Base-by-base conservation (phyloP, 1,140 invertebrate species). In the Apis mellifera region DNA sequence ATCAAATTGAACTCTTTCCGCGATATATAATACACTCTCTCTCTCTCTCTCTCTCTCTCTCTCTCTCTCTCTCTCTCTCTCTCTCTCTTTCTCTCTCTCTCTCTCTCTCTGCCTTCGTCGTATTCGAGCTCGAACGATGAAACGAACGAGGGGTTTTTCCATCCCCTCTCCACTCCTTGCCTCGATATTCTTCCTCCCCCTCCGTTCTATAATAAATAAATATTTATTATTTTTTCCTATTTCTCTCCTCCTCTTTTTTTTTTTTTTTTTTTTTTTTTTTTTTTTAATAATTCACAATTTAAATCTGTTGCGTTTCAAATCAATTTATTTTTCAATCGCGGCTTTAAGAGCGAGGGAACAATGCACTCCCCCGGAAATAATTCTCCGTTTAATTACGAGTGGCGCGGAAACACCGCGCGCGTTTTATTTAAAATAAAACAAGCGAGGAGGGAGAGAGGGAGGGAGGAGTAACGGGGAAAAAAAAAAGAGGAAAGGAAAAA, bases 321-420 rank as follows among this genome's bases (percentile, higher is more conserved):
- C 79, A 68, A 81, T 81, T 75, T 57, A 59, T 75, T 81, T 81
- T 81, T 75, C 79, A 74, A 81, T 75, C 71, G 71, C 65, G 55
- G 42, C 54, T 74, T 75, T 66, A 75, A 75, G 62, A 26, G 72
- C 60, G 60, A 59, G 50, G 54, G 62, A 75, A 73, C 71, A 54
- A 73, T 55, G 57, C 68, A 21, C 15, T 19, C 26, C n/a, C 48
- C 54, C 23, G 59, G 57, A 70, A 79, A 71, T 79, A 81, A 75
- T 81, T 81, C 72, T 66, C 52, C 62, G 57, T 81, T 75, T 81
- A 81, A 81, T 81, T 75, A 81, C 71, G 54, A 80, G 12, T 62
- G 42, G 42, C 70, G 70, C 32, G 71, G 54, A 80, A 80, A 74
- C 70, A 42, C 60, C 60, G 54, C 32, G 78, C 26, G 26, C 21